A percentile compares a stretch with the other conserved stretches of the same genome.
phyloP scores from a whole-genome alignment of 2,797 vertebrate species.

The Sebastes alutus region DNA sequence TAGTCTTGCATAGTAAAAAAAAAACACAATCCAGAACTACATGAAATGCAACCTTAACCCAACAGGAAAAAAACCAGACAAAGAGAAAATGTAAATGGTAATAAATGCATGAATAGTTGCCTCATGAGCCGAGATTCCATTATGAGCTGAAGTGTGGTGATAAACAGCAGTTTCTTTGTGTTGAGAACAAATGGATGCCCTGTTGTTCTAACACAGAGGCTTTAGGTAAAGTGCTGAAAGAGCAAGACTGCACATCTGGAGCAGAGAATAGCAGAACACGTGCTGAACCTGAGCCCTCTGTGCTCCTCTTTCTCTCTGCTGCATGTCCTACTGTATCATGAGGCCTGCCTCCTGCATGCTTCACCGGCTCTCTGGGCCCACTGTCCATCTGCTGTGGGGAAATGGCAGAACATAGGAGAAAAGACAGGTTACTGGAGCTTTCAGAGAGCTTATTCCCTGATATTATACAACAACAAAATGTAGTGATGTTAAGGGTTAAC shows the following conservation, averaged over 20 bases:
- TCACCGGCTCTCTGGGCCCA: constrained; percentile 76
- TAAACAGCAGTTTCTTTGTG: constrained; percentile 31
- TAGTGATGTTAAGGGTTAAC: not conserved
- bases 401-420: constrained; percentile 41
- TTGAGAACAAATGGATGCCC: constrained; percentile 32
- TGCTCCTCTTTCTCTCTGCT: constrained; percentile 52
- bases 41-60: not conserved
- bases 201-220: constrained; percentile 36
- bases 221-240: constrained; percentile 64
- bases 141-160: constrained; percentile 1
- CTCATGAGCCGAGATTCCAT: constrained; percentile 11
- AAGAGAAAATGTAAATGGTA: not conserved
- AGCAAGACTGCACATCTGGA: constrained; percentile 64
- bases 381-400: constrained; percentile 81
- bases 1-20: not conserved
- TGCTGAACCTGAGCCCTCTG: constrained; percentile 43
- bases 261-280: constrained; percentile 39
- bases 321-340: constrained; percentile 66
- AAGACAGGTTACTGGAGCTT: constrained; percentile 56
- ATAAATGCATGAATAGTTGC: constrained; percentile 4
- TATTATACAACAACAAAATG: not conserved
- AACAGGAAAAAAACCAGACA: not conserved
- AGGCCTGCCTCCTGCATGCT: constrained; percentile 64
- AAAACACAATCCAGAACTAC: not conserved
- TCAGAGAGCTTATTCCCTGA: constrained; percentile 27